These are phyloP conservation scores for Tapirus indicus DNA, from an alignment of 2,797 vertebrate species.

Conservation along the genomic window DNA sequence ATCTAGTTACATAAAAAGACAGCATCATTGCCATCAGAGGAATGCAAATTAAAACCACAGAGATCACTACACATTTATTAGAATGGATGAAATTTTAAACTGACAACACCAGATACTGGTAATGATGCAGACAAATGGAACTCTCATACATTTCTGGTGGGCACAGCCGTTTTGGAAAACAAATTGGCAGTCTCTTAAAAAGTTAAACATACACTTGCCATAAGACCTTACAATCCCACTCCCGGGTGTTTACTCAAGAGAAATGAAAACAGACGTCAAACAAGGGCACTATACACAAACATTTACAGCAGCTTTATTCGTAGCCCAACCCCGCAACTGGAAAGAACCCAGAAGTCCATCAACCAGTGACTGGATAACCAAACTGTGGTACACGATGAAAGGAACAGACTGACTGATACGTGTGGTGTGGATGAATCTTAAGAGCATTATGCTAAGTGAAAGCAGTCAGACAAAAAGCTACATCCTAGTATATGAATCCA, in stretches of 20 bases:
- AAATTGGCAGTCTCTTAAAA: neutral
- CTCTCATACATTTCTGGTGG: neutral
- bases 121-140: neutral
- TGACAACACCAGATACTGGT: neutral
- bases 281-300: neutral
- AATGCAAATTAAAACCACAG: neutral
- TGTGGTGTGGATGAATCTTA: neutral
- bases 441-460: neutral
- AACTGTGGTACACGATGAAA: neutral
- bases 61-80: neutral
- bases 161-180: neutral
- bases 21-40: neutral
- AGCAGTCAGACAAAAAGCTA: neutral
- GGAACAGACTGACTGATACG: neutral
- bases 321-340: neutral
- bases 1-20: neutral
- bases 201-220: neutral
- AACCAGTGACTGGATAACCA: neutral
- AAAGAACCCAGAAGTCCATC: neutral
- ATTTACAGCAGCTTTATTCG: neutral
- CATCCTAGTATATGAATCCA: neutral
- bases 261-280: neutral
- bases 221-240: neutral
- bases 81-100: neutral
- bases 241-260: neutral